Evolutionary conservation across 2,113 vertebrate genomes (phyloP).

Genomic region (Festucalex cinctus): DNA sequence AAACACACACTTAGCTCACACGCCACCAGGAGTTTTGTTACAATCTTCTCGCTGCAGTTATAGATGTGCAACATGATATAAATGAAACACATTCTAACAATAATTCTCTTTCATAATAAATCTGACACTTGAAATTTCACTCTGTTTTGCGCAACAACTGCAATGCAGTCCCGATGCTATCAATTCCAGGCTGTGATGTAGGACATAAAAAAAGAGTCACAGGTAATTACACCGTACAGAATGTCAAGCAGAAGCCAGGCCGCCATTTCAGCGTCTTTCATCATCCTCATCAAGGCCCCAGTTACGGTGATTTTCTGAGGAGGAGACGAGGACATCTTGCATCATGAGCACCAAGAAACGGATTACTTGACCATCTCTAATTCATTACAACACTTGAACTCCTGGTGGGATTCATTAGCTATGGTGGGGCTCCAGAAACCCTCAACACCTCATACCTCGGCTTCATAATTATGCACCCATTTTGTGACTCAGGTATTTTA

Average conservation of each 20-base stretch:
- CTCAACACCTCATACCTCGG: constrained; percentile 11
- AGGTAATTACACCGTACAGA: constrained; percentile 39
- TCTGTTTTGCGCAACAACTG: constrained; percentile 6
- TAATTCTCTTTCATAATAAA: background rate
- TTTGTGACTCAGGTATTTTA: constrained; percentile 1
- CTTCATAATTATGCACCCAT: constrained; percentile 20
- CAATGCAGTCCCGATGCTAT: constrained; percentile 7
- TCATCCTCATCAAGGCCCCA: constrained; percentile 51
- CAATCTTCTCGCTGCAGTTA: constrained; percentile 6
- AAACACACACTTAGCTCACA: constrained; percentile 16
- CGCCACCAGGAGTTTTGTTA: constrained; percentile 15
- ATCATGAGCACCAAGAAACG: constrained; percentile 30
- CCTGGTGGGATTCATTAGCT: constrained; percentile 12
- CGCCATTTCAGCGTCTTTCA: constrained; percentile 59
- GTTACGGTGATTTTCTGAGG: constrained; percentile 20
- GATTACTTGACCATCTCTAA: constrained; percentile 35
- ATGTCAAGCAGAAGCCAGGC: constrained; percentile 30
- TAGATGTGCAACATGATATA: background rate
- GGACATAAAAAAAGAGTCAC: constrained; percentile 29
- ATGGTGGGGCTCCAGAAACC: constrained; percentile 14
- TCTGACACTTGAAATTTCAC: background rate
- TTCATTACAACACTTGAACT: constrained; percentile 29
- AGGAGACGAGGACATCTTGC: constrained; percentile 45
- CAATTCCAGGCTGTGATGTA: background rate
- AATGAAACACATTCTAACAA: constrained; percentile 5